Evolutionary conservation across 2,888 invertebrate genomes (phyloP).

Genomic region (Drosophila algonquin): DNA sequence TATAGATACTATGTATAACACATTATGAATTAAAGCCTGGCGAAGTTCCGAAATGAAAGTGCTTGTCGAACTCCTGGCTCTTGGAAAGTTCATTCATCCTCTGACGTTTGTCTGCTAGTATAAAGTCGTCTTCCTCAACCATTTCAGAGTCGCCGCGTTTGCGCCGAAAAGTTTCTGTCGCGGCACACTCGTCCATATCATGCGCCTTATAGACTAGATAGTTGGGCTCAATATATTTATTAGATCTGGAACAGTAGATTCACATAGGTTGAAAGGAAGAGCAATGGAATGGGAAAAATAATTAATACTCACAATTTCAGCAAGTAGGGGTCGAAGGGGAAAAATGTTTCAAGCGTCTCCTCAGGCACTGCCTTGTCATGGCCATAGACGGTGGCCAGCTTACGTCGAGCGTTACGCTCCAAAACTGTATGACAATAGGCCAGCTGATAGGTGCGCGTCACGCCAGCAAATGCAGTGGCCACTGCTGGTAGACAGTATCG

Average conservation of each 20-base stretch:
- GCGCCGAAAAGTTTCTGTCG: conserved; percentile 48
- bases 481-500: conserved; percentile 91
- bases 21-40: conserved; percentile 79
- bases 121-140: conserved; percentile 82
- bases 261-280: conserved; percentile 5
- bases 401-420: conserved; percentile 90
- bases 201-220: conserved; percentile 60
- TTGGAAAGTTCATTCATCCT: conserved; percentile 68
- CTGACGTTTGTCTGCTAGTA: conserved; percentile 81
- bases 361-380: conserved; percentile 85
- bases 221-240: conserved; percentile 79
- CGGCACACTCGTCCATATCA: conserved; percentile 66
- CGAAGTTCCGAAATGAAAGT: conserved; percentile 81
- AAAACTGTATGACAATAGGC: conserved; percentile 96
- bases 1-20: conserved; percentile 21
- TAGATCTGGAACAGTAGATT: conserved; percentile 69
- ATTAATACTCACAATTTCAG: conserved; percentile 85
- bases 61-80: conserved; percentile 79
- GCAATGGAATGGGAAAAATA: not conserved
- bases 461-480: conserved; percentile 91
- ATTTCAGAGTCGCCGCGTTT: conserved; percentile 83
- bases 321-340: conserved; percentile 95
- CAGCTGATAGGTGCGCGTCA: conserved; percentile 93
- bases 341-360: conserved; percentile 88
- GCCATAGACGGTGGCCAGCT: conserved; percentile 86